Conservation (phyloP, 2,113 vertebrate genomes). For the Grus americana region DNA sequence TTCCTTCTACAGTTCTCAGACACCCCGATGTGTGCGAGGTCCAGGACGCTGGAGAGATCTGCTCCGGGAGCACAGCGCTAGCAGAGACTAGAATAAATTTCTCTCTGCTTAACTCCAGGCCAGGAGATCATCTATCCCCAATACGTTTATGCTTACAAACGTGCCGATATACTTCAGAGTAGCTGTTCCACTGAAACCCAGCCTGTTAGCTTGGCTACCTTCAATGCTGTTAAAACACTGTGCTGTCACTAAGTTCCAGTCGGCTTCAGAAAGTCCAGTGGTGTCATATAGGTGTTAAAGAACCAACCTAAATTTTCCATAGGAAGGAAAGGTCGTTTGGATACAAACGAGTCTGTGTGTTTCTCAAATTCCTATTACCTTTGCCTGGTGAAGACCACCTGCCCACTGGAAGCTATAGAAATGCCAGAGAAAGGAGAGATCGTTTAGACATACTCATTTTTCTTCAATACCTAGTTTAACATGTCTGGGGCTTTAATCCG, state of each 20-base stretch:
- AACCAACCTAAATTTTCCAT: not conserved
- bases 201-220: not conserved
- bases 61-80: not conserved
- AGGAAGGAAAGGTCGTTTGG: not conserved
- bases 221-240: not conserved
- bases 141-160: not conserved
- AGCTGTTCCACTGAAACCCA: not conserved
- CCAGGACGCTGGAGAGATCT: not conserved
- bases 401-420: not conserved
- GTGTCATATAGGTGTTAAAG: not conserved
- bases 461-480: not conserved
- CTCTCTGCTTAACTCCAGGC: not conserved
- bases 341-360: not conserved
- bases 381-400: not conserved
- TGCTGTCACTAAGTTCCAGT: not conserved
- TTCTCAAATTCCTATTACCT: not conserved
- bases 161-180: not conserved
- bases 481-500: not conserved
- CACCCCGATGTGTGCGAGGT: accelerated
- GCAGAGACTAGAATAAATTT: not conserved
- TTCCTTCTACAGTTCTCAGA: not conserved
- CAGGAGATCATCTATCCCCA: not conserved
- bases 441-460: not conserved
- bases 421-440: not conserved
- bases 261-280: not conserved